Conservation (phyloP, 1,140 invertebrate genomes). For the Drosophila auraria region DNA sequence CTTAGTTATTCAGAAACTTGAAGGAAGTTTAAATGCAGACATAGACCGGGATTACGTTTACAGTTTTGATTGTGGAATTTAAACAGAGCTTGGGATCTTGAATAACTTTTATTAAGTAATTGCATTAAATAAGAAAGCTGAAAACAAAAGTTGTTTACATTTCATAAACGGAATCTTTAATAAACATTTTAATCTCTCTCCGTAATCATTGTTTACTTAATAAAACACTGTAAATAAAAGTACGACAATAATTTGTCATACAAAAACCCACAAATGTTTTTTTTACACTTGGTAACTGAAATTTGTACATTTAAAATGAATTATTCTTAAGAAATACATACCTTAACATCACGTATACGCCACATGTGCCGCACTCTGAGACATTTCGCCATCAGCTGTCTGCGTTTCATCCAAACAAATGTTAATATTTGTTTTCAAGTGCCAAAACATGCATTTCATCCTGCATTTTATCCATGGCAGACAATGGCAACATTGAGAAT, state of each 20-base stretch:
- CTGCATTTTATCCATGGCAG: slow-evolving; percentile 16
- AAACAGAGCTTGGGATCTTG: background rate
- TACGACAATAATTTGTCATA: background rate
- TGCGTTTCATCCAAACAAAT: slow-evolving; percentile 44
- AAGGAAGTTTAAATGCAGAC: background rate
- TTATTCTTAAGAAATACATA: background rate
- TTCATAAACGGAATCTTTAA: too few species aligned
- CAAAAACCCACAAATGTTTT: background rate
- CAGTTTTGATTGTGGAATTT: slow-evolving; percentile 5
- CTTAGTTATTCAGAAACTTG: slow-evolving; percentile 18
- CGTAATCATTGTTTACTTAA: background rate
- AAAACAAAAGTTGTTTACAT: background rate
- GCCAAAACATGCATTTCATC: slow-evolving; percentile 41
- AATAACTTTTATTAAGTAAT: background rate
- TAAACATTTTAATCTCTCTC: background rate
- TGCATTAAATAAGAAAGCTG: background rate
- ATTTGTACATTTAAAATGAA: background rate
- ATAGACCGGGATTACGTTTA: background rate
- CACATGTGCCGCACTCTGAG: slow-evolving; percentile 15
- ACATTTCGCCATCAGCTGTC: slow-evolving; percentile 23
- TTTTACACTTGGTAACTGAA: background rate
- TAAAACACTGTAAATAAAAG: background rate
- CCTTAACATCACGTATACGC: slow-evolving; percentile 43
- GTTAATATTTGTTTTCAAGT: slow-evolving; percentile 55
- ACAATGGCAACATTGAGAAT: slow-evolving; percentile 23